Base-by-base conservation (phyloP, 2,888 invertebrate species). In the Meliscaeva auricollis region DNA sequence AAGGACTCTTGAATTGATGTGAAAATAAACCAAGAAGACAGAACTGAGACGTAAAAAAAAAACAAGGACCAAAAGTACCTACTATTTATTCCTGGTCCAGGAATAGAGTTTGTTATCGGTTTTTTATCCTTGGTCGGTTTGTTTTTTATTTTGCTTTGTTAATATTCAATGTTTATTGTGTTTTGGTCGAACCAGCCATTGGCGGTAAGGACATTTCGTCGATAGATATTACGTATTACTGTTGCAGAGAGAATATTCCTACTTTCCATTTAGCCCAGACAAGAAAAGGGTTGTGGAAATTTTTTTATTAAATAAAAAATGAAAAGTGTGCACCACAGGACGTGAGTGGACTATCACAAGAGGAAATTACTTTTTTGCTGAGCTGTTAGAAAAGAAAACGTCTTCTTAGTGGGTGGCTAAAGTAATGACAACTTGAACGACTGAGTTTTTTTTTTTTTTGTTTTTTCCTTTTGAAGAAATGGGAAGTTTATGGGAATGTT, bases 291-390 rank as follows among this genome's bases (percentile, higher is more conserved):
- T 82, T 82, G 13, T n/a, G 52, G 62, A 78, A 78, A 74, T 80
- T 80, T 87, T 76, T 87, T 87, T 87, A 88, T 87, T 87, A 87
- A 75, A 87, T 83, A 87, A 83, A n/a, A 64, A 66, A 66, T 87
- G 83, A 87, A 83, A 83, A 81, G 77, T 66, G 22, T 1, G 4
- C 87, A 74, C 87, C 79, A 54, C 87, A 85, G 87, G 88, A 88
- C 87, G 87, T 88, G 87, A 83, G 72, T 70, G 83, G 83, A 88
- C 87, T 87, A 52, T 50, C 56, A 66, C 77, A 68, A 87, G 30
- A 74, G 75, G 75, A 70, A 70, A 81, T 81, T 69, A 56, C 62
- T 54, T 50, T n/a, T 56, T 7, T 48, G 17, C 35, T 58, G 35
- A 30, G 35, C 15, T 35, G 35, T 38, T 38, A 38, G 1, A 38